These are phyloP conservation scores for Eospalax fontanierii DNA, from an alignment of 2,797 vertebrate species.

Conservation along the genomic window DNA sequence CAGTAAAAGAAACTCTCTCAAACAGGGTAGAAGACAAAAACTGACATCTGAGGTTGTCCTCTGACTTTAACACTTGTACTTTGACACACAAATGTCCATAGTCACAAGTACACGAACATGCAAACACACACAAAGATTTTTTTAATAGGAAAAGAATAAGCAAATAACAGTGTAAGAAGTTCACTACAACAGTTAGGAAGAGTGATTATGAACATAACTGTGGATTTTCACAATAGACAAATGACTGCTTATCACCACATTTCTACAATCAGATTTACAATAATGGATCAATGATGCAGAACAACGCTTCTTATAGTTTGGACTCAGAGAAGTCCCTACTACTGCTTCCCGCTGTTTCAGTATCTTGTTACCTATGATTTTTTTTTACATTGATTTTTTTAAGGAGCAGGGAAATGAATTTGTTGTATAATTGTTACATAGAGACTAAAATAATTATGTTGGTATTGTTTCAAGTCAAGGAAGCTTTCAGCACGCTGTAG, in stretches of 20 bases:
- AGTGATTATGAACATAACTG: neutral
- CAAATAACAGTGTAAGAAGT: neutral
- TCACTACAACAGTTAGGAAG: neutral
- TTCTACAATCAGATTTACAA: neutral
- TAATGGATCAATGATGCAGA: neutral
- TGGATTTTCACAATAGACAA: neutral
- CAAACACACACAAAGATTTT: neutral
- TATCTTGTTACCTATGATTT: neutral
- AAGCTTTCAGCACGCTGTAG: neutral
- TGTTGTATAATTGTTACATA: neutral
- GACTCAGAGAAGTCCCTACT: neutral
- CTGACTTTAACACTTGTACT: neutral
- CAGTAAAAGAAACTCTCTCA: neutral
- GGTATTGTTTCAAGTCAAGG: neutral
- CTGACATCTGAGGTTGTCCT: neutral
- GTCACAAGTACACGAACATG: neutral
- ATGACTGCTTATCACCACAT: neutral
- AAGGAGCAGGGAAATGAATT: neutral
- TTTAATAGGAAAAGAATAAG: neutral
- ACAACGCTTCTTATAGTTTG: neutral
- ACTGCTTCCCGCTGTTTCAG: neutral
- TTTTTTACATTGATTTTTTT: neutral
- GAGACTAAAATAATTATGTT: slow-evolving; percentile 17
- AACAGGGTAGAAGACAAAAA: neutral
- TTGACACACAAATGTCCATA: neutral